Base-by-base conservation (phyloP, 2,888 invertebrate species). In the Listrodromus nycthemerus region DNA sequence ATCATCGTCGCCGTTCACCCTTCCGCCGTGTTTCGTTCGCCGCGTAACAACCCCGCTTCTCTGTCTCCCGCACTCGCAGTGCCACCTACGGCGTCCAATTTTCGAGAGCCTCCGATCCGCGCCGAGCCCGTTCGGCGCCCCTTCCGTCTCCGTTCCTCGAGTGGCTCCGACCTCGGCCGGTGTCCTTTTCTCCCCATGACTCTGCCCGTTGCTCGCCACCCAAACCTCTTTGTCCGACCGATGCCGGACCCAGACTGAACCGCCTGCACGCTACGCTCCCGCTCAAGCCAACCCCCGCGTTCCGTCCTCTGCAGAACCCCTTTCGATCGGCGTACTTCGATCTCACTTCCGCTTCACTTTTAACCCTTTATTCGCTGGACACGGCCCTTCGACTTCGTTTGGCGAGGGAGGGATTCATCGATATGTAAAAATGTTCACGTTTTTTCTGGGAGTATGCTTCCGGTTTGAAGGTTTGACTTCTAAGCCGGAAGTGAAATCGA, bases 11-110 rank as follows among this genome's bases (percentile, higher is more conserved):
- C 63, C 16, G 21, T 52, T 65, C 63, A 50, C 55, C 79, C 76
- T 33, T 75, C 79, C 76, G 76, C 30, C n/a, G n/a, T 88, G 88
- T 88, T 89, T 89, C 89, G 88, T 89, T 87, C 89, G 89, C 89
- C 89, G 87, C 89, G 83, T 86, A 86, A 87, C 88, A 76, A 67
- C 37, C 71, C 45, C 52, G 13, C 10, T 45, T 71, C 50, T 33
- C 8, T 48, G 63, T 27, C 63, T 10, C 48, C 37, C 8, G 7
- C 74, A 50, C 63, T 27, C 58, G 55, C 8, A 48, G 52, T 30
- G 27, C 37, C 41, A 61, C 33, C 45, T 67, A 19, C 30, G 8
- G 30, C 45, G 61, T 21, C 52, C 74, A 58, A 69, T 76, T 77
- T 74, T 71, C 76, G 41, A 48, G 33, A 13, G 61, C 48, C 30